Conservation (phyloP, 2,888 invertebrate species). For the Ferrisia virgata region DNA sequence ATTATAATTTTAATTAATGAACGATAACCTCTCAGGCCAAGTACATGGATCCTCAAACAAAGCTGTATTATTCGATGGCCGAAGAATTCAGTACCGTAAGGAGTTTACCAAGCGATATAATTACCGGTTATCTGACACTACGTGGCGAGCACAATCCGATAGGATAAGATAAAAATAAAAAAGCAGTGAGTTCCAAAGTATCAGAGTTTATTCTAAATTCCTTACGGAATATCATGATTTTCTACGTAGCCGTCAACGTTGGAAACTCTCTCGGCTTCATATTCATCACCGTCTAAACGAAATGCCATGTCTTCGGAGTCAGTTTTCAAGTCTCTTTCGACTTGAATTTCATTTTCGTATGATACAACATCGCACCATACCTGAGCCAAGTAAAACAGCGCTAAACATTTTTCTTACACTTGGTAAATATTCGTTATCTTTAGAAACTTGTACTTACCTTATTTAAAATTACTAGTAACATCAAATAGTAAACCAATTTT, state of each 20-base stretch:
- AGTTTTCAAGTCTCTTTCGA: not conserved
- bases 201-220: not conserved
- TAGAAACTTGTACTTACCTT: not conserved
- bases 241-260: not conserved
- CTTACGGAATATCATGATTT: not conserved
- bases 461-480: not conserved
- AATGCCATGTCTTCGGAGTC: not conserved
- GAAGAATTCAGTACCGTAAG: conserved; percentile 85
- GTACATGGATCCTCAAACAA: conserved; percentile 88
- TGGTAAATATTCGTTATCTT: not conserved
- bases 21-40: conserved; percentile 59
- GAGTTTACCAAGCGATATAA: conserved; percentile 85
- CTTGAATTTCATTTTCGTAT: not conserved
- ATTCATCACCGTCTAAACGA: not conserved
- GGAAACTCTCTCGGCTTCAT: not conserved
- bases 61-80: conserved; percentile 76
- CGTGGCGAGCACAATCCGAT: conserved; percentile 78
- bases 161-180: conserved; percentile 60
- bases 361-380: not conserved
- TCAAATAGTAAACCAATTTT: not conserved
- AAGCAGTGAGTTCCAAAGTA: not conserved
- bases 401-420: not conserved
- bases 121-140: conserved; percentile 81
- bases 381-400: not conserved
- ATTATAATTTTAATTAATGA: not conserved